Evolutionary conservation across 2,888 invertebrate genomes (phyloP).

Genomic region (Odontothrips loti): DNA sequence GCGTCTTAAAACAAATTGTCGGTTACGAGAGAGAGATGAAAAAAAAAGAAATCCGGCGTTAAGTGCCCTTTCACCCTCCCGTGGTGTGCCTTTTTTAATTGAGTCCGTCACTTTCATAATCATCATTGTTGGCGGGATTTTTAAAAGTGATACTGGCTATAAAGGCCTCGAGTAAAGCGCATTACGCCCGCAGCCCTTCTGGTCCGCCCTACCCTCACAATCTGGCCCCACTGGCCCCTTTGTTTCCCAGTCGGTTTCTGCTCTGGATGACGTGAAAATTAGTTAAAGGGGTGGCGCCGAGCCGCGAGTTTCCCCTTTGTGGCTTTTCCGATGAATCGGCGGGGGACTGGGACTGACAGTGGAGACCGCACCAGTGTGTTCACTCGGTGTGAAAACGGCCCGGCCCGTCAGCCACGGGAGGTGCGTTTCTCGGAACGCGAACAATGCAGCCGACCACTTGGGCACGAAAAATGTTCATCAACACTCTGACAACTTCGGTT

Average conservation of each 20-base stretch:
- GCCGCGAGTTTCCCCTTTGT: background rate
- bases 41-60: background rate
- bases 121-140: background rate
- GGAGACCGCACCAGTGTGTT: background rate
- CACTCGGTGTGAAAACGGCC: background rate
- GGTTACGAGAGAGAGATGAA: background rate
- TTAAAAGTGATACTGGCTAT: conserved; percentile 5
- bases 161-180: background rate
- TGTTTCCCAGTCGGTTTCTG: background rate
- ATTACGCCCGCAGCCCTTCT: background rate
- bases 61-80: background rate
- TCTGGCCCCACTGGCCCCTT: background rate
- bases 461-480: too few relatives aligned
- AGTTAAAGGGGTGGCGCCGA: background rate
- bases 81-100: background rate
- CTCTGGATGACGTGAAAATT: conserved; percentile 3
- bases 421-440: background rate
- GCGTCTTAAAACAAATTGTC: conserved; percentile 1
- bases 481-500: too few relatives aligned
- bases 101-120: background rate
- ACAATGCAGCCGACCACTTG: too few relatives aligned
- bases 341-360: background rate
- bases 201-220: background rate
- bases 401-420: background rate
- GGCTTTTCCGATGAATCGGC: background rate